These are phyloP conservation scores for Apis mellifera DNA, from an alignment of 1,140 invertebrate species.

Conservation along the genomic window DNA sequence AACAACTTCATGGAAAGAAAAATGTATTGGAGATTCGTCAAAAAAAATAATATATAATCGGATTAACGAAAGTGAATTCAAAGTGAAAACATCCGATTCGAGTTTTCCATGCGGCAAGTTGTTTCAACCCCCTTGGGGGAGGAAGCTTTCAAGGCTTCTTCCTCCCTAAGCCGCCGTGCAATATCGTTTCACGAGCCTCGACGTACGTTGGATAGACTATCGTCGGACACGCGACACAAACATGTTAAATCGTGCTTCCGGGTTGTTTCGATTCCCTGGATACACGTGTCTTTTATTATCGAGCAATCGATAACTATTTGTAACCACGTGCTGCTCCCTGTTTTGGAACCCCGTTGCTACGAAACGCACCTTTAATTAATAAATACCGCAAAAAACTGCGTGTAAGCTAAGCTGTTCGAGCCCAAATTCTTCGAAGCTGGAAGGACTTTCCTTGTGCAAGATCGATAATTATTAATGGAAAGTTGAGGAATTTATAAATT, in stretches of 20 bases:
- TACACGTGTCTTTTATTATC: constrained; percentile 30
- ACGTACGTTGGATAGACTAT: not conserved
- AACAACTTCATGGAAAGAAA: too few species aligned
- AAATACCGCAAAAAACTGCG: not conserved
- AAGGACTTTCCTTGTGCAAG: too few species aligned
- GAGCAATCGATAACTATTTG: constrained; percentile 50
- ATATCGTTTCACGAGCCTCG: constrained; percentile 4
- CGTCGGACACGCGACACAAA: constrained; percentile 19
- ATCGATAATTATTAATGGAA: too few species aligned
- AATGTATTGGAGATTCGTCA: too few species aligned
- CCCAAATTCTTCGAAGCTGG: too few species aligned
- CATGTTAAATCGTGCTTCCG: constrained; percentile 28
- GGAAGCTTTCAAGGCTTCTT: not conserved
- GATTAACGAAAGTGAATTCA: too few species aligned
- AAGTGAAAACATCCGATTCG: too few species aligned
- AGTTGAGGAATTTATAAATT: too few species aligned
- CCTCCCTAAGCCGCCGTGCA: not conserved
- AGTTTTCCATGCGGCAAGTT: not conserved
- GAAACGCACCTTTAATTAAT: constrained; percentile 34
- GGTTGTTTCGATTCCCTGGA: constrained; percentile 26
- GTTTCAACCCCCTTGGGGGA: not conserved
- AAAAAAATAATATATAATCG: too few species aligned
- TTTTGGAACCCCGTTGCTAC: constrained; percentile 47
- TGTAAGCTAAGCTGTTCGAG: not conserved
- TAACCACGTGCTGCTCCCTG: constrained; percentile 13